Conservation (phyloP, 2,113 vertebrate genomes). For the Muntiacus muntjak region DNA sequence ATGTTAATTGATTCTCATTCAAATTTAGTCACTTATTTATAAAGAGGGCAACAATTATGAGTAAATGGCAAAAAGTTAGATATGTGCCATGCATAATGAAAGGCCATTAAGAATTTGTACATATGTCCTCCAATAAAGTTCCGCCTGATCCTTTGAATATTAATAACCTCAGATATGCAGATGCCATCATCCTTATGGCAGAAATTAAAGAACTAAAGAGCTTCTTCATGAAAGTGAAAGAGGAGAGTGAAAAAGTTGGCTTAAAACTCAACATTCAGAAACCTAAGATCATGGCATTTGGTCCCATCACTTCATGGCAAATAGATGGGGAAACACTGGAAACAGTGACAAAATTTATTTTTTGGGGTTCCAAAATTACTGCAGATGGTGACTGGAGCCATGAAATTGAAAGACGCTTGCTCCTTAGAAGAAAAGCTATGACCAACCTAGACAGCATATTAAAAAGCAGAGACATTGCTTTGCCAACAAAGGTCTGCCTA, state of each 20-base stretch:
- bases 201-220: background rate
- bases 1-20: background rate
- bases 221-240: background rate
- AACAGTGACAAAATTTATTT: background rate
- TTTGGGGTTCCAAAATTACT: background rate
- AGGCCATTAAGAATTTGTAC: background rate
- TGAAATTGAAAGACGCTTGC: background rate
- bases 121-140: background rate
- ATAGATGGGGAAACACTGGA: background rate
- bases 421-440: background rate
- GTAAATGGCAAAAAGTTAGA: background rate
- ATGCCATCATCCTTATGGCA: background rate
- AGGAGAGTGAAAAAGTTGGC: background rate
- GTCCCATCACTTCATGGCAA: background rate
- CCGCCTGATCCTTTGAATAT: background rate
- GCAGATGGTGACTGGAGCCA: background rate
- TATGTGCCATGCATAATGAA: background rate
- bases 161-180: background rate
- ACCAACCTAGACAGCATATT: background rate
- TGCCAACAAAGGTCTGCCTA: background rate
- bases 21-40: background rate
- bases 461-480: background rate
- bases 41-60: background rate
- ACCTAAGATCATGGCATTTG: background rate
- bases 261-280: background rate